phyloP scores from a whole-genome alignment of 1,140 invertebrate genomes.

The Phenacoccus solenopsis region DNA sequence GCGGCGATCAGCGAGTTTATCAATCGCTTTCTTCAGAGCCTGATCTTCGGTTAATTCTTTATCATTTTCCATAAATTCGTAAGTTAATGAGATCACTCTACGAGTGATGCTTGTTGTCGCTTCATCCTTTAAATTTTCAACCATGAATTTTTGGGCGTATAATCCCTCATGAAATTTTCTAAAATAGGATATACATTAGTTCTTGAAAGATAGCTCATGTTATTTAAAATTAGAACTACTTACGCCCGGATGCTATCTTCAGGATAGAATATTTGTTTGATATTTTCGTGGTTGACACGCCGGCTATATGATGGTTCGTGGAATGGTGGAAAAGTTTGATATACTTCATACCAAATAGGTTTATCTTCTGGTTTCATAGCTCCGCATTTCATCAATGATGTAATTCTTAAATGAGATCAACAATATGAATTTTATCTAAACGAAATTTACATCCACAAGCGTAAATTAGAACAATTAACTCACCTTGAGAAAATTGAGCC shows the following conservation, averaged over 20 bases:
- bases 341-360: constrained; percentile 83
- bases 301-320: constrained; percentile 58
- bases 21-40: background rate
- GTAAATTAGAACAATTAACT: background rate
- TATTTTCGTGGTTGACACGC: constrained; percentile 40
- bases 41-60: background rate
- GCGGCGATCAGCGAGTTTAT: background rate
- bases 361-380: constrained; percentile 61
- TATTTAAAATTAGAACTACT: constrained; percentile 21
- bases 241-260: constrained; percentile 70
- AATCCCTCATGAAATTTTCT: background rate
- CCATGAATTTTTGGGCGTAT: background rate
- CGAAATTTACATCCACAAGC: background rate
- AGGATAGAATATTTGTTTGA: constrained; percentile 63
- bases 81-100: background rate
- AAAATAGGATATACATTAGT: background rate
- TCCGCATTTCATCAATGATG: constrained; percentile 57
- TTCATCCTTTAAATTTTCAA: background rate
- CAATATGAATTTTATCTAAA: background rate
- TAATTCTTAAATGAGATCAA: constrained; percentile 41
- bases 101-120: background rate
- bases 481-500: background rate
- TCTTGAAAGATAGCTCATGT: background rate
- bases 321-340: constrained; percentile 72
- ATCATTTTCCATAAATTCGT: background rate